Base-by-base conservation (phyloP, 2,797 vertebrate genomes). In the Emydoidea blandingii region DNA sequence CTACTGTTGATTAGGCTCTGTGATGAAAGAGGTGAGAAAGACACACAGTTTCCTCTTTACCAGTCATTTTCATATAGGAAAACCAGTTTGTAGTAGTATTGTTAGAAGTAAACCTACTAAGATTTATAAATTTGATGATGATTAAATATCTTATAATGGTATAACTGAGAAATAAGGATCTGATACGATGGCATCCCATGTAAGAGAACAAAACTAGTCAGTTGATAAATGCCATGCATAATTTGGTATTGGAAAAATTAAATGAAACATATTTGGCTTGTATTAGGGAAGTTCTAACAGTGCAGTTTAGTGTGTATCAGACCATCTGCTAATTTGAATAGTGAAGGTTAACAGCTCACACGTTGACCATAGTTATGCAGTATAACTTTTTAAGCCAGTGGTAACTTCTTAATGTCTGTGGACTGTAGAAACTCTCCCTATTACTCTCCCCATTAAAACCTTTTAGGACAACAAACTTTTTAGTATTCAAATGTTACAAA, bases 41-140 rank as follows among this genome's bases (percentile, higher is more conserved):
- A 44, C 27, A 37, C 27, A 27, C 8, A 84, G 4, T 44, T 78
- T 74, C 52, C 78, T 82, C 44, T 81, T 37, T 76, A 12, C 25
- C 62, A 19, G n/a, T 83, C 57, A 41, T 53, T 81, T 83, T 89
- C 27, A 19, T 59, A 31, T 25, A 56, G 5, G 65, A 81, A 91
- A 95, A 91, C 5, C 44, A 1, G 4, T 23, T 76, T n/a, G 14
- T 25, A 44, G 65, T 41, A 57, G 65, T 50, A 44, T 25, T 90
- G 91, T 91, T 49, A 91, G 74, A 89, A 52, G 68, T 10, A 62
- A 91, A 65, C 12, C 53, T 44, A n/a, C 80, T 79, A 54, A 62
- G n/a, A 49, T 3, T 76, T 78, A 80, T 31, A n/a, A 1, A 11
- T 19, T 50, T 34, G 19, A 81, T 56, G 19, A 81, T 56, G 79